These are phyloP conservation scores for Rugalucina vietnamica DNA, from an alignment of 2,888 invertebrate species.

Conservation along the genomic window DNA sequence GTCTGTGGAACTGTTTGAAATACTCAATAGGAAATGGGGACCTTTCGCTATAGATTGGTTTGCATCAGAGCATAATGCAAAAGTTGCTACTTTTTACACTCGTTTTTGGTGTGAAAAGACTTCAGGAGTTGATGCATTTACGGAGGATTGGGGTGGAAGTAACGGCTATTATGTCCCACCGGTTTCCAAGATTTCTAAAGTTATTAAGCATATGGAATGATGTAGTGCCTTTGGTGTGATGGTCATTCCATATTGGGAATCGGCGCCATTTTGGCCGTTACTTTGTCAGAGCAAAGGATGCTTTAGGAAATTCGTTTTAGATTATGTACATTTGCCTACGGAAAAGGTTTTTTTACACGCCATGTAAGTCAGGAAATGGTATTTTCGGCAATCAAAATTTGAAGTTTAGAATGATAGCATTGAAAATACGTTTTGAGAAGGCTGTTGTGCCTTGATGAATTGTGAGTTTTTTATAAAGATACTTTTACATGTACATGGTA, in stretches of 20 bases:
- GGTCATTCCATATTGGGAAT: conserved; percentile 6
- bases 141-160: neutral
- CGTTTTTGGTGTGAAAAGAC: neutral
- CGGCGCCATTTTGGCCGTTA: conserved; percentile 2
- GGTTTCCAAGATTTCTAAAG: neutral
- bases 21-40: conserved; percentile 10
- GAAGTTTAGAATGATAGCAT: no score
- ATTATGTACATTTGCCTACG: no score
- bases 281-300: neutral
- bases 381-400: no score
- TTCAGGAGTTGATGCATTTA: conserved; percentile 4
- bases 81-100: neutral
- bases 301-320: neutral
- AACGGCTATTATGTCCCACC: conserved; percentile 21
- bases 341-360: no score
- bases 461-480: neutral
- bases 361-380: no score
- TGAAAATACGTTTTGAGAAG: no score
- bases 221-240: conserved; percentile 2
- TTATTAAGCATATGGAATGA: neutral
- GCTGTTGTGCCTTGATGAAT: neutral
- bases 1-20: neutral
- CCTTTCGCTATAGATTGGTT: neutral
- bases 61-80: conserved; percentile 13
- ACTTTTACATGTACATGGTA: no score